A percentile compares a stretch with the other conserved stretches of the same genome.
phyloP scores from a whole-genome alignment of 2,113 vertebrate species.

The Sander lucioperca region DNA sequence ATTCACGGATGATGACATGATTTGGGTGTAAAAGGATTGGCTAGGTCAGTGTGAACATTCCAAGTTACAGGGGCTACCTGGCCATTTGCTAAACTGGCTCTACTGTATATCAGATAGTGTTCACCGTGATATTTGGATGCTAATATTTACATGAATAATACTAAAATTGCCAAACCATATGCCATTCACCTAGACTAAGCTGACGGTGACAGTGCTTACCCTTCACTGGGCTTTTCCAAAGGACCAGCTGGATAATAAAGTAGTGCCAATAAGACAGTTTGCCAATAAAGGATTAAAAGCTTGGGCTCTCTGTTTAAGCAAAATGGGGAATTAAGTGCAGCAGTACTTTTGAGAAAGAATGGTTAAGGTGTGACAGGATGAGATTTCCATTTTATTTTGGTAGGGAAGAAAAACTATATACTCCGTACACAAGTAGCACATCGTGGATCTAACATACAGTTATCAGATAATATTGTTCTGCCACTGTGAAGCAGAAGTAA shows the following conservation, averaged over 20 bases:
- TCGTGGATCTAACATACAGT: neutral
- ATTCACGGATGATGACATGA: too few relatives aligned
- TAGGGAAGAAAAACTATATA: neutral
- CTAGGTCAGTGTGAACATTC: too few relatives aligned
- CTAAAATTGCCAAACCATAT: neutral
- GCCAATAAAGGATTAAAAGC: slow-evolving; percentile 58
- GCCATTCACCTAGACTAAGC: neutral
- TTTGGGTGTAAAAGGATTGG: too few relatives aligned
- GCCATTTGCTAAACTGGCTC: too few relatives aligned
- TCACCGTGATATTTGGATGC: too few relatives aligned
- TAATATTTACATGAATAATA: too few relatives aligned
- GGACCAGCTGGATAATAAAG: slow-evolving; percentile 32
- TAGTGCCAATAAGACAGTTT: slow-evolving; percentile 47
- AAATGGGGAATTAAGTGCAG: slow-evolving; percentile 37
- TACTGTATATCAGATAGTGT: too few relatives aligned
- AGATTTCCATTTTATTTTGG: neutral
- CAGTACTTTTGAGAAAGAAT: slow-evolving; percentile 11
- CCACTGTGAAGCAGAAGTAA: neutral
- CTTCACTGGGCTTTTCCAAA: slow-evolving; percentile 15
- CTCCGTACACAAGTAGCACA: too few relatives aligned
- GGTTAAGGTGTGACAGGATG: slow-evolving; percentile 4
- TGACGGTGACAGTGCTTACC: slow-evolving; percentile 10
- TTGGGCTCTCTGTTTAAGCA: slow-evolving; percentile 42
- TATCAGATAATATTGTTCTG: neutral
- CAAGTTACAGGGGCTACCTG: too few relatives aligned